A percentile compares a stretch with the other conserved stretches of the same genome.
Evolutionary conservation across 2,888 invertebrate species (phyloP).

Genomic region (Euplagia quadripunctaria): DNA sequence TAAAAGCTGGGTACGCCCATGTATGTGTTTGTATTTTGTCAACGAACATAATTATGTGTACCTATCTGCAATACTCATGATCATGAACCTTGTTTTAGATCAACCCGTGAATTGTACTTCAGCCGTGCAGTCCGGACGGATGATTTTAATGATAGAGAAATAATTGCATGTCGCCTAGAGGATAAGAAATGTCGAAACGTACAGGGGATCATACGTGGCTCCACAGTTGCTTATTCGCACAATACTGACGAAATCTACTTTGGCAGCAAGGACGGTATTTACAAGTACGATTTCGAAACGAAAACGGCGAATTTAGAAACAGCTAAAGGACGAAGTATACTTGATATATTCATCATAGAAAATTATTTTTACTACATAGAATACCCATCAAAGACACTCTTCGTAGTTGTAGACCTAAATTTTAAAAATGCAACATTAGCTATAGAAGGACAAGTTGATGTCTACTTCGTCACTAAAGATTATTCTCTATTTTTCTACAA

Average conservation of each 20-base stretch:
- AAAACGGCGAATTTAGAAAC: background rate
- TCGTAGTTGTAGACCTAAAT: background rate
- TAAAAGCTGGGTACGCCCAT: too few relatives aligned
- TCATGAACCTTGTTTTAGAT: background rate
- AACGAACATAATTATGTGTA: too few relatives aligned
- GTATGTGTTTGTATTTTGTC: too few relatives aligned
- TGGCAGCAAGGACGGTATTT: constrained; percentile 1
- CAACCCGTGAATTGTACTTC: constrained; percentile 10
- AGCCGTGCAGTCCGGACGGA: constrained; percentile 10
- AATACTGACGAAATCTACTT: constrained; percentile 1
- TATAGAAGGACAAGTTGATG: background rate
- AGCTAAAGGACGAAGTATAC: background rate
- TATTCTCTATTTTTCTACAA: background rate
- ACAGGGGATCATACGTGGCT: constrained; percentile 4
- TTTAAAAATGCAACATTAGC: background rate
- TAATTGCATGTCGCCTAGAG: constrained; percentile 4
- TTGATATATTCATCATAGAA: background rate
- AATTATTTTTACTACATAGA: constrained; percentile 6
- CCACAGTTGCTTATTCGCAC: background rate
- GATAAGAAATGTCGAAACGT: constrained; percentile 6
- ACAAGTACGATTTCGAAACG: background rate
- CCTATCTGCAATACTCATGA: too few relatives aligned
- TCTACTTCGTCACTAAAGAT: background rate
- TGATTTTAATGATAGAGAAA: constrained; percentile 2
- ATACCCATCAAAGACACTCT: constrained; percentile 11